Conservation (phyloP, 2,113 vertebrate genomes). For the Terrapene triunguis region DNA sequence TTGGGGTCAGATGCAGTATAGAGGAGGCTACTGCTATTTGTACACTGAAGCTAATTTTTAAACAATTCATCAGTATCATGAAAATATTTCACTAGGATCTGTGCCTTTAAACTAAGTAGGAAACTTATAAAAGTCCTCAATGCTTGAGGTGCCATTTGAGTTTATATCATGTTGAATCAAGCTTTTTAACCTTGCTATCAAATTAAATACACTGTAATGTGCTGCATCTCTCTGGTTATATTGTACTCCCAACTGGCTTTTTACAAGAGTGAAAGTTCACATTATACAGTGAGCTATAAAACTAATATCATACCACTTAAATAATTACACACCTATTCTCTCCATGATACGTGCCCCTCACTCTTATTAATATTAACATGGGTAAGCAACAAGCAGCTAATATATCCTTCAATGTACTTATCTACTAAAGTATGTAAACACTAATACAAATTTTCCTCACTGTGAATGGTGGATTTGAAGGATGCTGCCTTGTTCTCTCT, state of each 20-base stretch:
- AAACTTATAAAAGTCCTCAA: conserved; percentile 10
- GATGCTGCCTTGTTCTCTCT: not conserved
- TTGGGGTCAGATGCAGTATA: not conserved
- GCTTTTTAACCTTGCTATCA: not conserved
- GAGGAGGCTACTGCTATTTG: not conserved
- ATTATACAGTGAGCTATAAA: not conserved
- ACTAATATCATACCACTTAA: not conserved
- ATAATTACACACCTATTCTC: conserved; percentile 12
- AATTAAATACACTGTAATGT: not conserved
- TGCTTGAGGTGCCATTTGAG: not conserved
- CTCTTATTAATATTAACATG: not conserved
- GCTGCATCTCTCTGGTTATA: not conserved
- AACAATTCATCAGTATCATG: conserved; percentile 13
- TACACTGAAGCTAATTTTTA: conserved; percentile 3
- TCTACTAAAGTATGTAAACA: not conserved
- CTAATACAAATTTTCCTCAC: not conserved
- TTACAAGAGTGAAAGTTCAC: not conserved
- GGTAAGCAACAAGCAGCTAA: not conserved
- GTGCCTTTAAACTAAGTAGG: not conserved
- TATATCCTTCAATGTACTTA: not conserved
- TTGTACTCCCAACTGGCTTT: not conserved
- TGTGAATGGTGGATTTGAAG: not conserved
- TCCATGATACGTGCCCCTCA: not conserved
- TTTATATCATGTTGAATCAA: not conserved
- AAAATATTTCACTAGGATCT: not conserved